Evolutionary conservation across 1,140 invertebrate species (phyloP).

Genomic region (Papilio polytes): DNA sequence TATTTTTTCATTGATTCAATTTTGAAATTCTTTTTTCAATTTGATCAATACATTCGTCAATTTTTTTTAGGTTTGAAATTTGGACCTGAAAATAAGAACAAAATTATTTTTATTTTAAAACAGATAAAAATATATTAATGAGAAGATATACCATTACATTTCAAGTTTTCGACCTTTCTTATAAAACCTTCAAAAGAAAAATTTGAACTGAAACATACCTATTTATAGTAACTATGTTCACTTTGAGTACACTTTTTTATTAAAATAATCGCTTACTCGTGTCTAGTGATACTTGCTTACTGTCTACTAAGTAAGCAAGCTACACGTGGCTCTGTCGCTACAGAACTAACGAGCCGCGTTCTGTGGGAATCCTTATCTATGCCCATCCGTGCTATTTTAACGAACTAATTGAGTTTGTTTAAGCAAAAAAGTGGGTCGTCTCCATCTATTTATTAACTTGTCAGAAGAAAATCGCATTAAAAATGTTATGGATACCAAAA

Average conservation of each 20-base stretch:
- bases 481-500: neutral
- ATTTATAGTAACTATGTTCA: neutral
- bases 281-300: too few relatives aligned
- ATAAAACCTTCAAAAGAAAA: too few relatives aligned
- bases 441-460: neutral
- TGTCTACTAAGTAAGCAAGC: neutral
- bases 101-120: neutral
- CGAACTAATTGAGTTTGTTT: constrained; percentile 7
- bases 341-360: neutral
- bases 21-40: neutral
- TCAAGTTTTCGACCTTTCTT: too few relatives aligned
- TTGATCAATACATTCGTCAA: neutral
- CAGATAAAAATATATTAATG: neutral
- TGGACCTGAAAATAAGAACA: neutral
- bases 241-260: neutral
- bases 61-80: neutral
- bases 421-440: neutral
- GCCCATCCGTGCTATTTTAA: neutral
- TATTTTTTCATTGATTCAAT: constrained; percentile 8
- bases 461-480: too few relatives aligned
- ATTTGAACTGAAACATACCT: neutral
- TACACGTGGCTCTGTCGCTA: neutral
- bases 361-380: constrained; percentile 2
- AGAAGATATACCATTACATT: too few relatives aligned
- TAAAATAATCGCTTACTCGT: neutral